Evolutionary conservation across 2,888 invertebrate genomes (phyloP).

Genomic region (Cephalotes varians): DNA sequence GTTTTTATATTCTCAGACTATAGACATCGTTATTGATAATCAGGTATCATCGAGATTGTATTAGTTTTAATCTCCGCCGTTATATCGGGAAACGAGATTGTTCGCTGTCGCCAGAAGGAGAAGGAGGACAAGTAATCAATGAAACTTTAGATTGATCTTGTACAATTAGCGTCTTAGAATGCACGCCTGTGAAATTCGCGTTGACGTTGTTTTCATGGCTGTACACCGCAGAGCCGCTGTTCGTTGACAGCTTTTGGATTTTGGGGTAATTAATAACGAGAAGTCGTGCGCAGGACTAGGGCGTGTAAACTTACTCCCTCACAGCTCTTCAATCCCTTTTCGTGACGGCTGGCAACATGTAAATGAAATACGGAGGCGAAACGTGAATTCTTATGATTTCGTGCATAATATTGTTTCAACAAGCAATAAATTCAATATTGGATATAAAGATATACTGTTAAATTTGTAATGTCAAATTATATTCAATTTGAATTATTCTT

Average conservation of each 20-base stretch:
- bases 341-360: conserved; percentile 56
- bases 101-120: conserved; percentile 26
- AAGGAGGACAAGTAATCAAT: conserved; percentile 49
- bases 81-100: background rate
- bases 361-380: conserved; percentile 56
- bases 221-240: conserved; percentile 40
- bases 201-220: conserved; percentile 69
- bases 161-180: conserved; percentile 46
- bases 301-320: conserved; percentile 65
- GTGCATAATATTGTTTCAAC: conserved; percentile 9
- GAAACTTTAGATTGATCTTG: conserved; percentile 50
- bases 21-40: conserved; percentile 20
- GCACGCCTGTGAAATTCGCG: conserved; percentile 55
- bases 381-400: conserved; percentile 38
- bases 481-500: too few relatives aligned
- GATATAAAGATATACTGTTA: too few relatives aligned
- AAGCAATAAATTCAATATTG: conserved; percentile 1
- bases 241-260: conserved; percentile 67
- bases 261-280: conserved; percentile 77
- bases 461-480: too few relatives aligned
- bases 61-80: conserved; percentile 20
- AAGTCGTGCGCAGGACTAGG: conserved; percentile 70
- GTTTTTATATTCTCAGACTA: conserved; percentile 1
- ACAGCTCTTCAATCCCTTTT: conserved; percentile 61
- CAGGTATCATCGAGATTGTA: background rate